These are phyloP conservation scores for Cassiopea xamachana DNA, from an alignment of 30 jellyfish, hydroid and myxozoan species.

Conservation along the genomic window DNA sequence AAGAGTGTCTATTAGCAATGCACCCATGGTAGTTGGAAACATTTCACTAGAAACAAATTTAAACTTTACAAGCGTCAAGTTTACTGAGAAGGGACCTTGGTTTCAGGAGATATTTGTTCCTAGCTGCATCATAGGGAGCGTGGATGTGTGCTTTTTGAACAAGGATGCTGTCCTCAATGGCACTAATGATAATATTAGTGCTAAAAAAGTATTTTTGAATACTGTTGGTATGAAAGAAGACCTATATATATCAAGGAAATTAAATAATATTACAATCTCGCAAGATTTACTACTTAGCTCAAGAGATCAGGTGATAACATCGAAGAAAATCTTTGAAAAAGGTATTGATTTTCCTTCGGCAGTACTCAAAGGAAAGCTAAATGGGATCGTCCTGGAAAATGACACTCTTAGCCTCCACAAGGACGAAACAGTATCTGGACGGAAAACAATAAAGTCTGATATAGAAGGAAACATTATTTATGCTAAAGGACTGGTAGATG, in stretches of 20 bases:
- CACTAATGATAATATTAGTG: constrained; percentile 54
- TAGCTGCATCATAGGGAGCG: not conserved
- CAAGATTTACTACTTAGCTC: constrained; percentile 32
- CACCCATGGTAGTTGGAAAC: not conserved
- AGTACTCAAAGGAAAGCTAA: constrained; percentile 26
- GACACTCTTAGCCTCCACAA: constrained; percentile 35
- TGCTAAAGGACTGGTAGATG: constrained; percentile 34
- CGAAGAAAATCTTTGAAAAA: constrained; percentile 45
- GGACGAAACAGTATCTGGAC: constrained; percentile 39
- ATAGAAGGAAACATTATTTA: not conserved
- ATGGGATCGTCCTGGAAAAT: constrained; percentile 63
- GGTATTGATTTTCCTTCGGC: constrained; percentile 29
- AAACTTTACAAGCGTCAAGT: constrained; percentile 1
- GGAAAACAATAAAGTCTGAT: not conserved
- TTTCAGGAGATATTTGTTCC: not conserved
- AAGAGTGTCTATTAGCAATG: not conserved
- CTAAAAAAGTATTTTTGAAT: constrained; percentile 26
- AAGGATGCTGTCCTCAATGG: constrained; percentile 44
- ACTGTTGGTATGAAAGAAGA: not conserved
- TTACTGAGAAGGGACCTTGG: not conserved
- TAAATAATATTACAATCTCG: constrained; percentile 44
- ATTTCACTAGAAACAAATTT: not conserved
- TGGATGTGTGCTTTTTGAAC: constrained; percentile 15
- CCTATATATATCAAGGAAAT: not conserved
- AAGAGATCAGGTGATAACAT: constrained; percentile 32